These are phyloP conservation scores for Pluvianellus socialis DNA, from an alignment of 2,113 vertebrate genomes.

Conservation along the genomic window DNA sequence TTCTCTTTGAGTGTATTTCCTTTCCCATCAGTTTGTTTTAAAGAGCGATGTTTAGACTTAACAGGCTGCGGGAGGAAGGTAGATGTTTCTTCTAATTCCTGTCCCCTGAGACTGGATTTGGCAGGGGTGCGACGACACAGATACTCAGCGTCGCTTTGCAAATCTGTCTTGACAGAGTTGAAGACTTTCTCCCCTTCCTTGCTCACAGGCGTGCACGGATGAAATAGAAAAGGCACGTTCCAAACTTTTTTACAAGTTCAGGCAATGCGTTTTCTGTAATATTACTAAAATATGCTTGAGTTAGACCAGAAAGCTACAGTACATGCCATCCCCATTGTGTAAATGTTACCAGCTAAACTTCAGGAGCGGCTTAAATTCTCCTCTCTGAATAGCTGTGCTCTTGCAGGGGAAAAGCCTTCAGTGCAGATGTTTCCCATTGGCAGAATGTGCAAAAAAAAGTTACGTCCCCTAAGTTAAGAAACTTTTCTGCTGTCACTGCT, in stretches of 20 bases:
- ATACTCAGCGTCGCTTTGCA: neutral
- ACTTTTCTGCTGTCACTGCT: neutral
- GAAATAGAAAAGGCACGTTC: neutral
- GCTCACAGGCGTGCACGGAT: neutral
- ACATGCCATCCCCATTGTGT: neutral
- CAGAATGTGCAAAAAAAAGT: neutral
- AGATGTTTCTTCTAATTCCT: neutral
- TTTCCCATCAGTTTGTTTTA: neutral
- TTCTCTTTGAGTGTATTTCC: neutral
- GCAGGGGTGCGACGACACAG: neutral
- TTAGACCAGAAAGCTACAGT: neutral
- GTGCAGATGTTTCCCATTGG: neutral
- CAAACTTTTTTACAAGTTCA: neutral
- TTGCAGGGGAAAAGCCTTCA: neutral
- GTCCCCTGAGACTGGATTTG: neutral
- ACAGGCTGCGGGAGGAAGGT: too few species aligned
- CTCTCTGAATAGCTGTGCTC: neutral
- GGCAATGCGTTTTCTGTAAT: neutral
- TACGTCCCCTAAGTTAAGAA: neutral
- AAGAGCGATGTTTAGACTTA: rapidly evolving
- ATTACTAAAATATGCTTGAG: neutral
- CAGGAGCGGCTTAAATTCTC: neutral
- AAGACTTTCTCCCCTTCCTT: neutral
- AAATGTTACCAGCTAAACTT: neutral
- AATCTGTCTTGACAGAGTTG: neutral